Evolutionary conservation across 1,140 invertebrate species (phyloP).

Genomic region (Anoplophora glabripennis): DNA sequence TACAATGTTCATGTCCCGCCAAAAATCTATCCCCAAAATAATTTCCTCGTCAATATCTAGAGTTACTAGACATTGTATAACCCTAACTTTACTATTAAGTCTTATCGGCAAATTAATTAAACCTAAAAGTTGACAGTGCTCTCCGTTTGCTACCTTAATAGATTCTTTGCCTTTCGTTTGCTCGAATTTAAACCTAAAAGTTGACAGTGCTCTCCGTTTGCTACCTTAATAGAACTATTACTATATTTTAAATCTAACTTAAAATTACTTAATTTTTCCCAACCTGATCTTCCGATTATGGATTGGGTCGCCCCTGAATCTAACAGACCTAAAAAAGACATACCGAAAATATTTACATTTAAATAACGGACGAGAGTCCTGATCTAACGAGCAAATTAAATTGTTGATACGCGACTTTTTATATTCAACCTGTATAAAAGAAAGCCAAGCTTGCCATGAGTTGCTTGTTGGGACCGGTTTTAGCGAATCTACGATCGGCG

Average conservation of each 20-base stretch:
- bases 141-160: too few species aligned
- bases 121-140: neutral
- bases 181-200: constrained; percentile 1
- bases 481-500: neutral
- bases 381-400: neutral
- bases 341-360: constrained; percentile 5
- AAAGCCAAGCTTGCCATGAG: too few species aligned
- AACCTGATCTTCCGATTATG: constrained; percentile 4
- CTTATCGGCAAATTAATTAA: neutral
- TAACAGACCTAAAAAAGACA: neutral
- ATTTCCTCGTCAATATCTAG: neutral
- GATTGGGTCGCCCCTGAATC: constrained; percentile 10
- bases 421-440: neutral
- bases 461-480: too few species aligned
- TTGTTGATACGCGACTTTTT: neutral
- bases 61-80: neutral
- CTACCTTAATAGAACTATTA: too few species aligned
- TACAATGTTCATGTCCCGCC: neutral
- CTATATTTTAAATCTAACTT: too few species aligned
- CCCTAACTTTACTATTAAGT: neutral
- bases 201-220: too few species aligned
- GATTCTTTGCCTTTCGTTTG: too few species aligned
- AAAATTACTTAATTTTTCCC: too few species aligned
- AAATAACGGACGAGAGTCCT: constrained; percentile 12
- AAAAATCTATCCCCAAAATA: constrained; percentile 1